Conservation (phyloP, 2,797 vertebrate genomes). For the Peromyscus melanophrys region DNA sequence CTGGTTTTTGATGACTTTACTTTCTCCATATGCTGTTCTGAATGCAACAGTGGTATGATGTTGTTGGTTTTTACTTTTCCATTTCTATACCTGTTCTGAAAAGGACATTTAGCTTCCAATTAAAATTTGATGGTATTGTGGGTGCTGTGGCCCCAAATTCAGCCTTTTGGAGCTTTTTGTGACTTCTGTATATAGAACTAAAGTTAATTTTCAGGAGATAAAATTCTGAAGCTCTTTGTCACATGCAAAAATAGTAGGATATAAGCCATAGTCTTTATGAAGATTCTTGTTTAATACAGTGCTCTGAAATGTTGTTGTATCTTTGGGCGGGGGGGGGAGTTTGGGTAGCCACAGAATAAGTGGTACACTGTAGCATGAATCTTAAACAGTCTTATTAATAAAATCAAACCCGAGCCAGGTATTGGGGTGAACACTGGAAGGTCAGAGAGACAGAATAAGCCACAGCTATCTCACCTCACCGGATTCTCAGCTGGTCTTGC, state of each 20-base stretch:
- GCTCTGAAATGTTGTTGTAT: neutral
- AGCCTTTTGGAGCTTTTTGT: constrained; percentile 53
- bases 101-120: constrained; percentile 47
- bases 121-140: neutral
- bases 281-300: constrained; percentile 57
- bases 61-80: constrained; percentile 64
- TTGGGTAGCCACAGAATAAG: constrained; percentile 39
- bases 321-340: neutral
- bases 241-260: constrained; percentile 5
- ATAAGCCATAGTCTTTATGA: neutral
- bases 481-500: too few relatives aligned
- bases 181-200: constrained; percentile 39
- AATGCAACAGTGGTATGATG: constrained; percentile 14
- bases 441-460: too few relatives aligned
- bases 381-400: too few relatives aligned
- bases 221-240: constrained; percentile 30
- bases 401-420: too few relatives aligned
- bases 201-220: constrained; percentile 30
- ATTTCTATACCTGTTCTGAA: constrained; percentile 22
- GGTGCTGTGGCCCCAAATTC: neutral
- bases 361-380: too few relatives aligned
- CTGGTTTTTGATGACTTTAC: constrained; percentile 40
- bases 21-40: constrained; percentile 33
- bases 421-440: too few relatives aligned
- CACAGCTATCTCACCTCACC: too few relatives aligned